Percentiles rank a stretch among this genome's conserved stretches.
Conservation (phyloP, 2,113 vertebrate genomes). For the Equus przewalskii region DNA sequence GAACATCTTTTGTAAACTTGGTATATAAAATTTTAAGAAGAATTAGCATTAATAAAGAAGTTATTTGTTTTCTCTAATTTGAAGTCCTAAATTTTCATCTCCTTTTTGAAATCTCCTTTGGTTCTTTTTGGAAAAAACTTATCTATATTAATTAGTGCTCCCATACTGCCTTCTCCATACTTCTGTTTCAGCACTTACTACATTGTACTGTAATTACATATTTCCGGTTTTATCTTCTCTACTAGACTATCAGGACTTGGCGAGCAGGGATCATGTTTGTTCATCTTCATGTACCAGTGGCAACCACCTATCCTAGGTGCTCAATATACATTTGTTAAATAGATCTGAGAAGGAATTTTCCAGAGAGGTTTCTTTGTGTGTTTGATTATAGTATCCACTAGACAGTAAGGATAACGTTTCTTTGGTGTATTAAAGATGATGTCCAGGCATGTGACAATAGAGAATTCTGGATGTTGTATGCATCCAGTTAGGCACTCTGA, state of each 20-base stretch:
- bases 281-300: neutral
- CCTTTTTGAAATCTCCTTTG: neutral
- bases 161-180: neutral
- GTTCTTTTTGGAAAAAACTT: neutral
- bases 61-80: neutral
- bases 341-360: neutral
- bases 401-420: neutral
- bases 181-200: neutral
- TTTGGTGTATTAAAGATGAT: neutral
- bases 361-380: neutral
- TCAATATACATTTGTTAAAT: neutral
- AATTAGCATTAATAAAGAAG: neutral
- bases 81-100: neutral
- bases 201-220: neutral
- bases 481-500: neutral
- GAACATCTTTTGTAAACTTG: neutral
- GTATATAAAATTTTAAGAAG: neutral
- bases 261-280: neutral
- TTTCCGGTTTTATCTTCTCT: neutral
- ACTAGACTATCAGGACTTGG: neutral
- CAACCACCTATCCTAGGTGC: neutral
- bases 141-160: neutral
- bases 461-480: neutral
- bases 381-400: neutral
- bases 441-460: neutral